These are phyloP conservation scores for Myrmophylax atrothorax DNA, from an alignment of 2,113 vertebrate genomes.

Conservation along the genomic window DNA sequence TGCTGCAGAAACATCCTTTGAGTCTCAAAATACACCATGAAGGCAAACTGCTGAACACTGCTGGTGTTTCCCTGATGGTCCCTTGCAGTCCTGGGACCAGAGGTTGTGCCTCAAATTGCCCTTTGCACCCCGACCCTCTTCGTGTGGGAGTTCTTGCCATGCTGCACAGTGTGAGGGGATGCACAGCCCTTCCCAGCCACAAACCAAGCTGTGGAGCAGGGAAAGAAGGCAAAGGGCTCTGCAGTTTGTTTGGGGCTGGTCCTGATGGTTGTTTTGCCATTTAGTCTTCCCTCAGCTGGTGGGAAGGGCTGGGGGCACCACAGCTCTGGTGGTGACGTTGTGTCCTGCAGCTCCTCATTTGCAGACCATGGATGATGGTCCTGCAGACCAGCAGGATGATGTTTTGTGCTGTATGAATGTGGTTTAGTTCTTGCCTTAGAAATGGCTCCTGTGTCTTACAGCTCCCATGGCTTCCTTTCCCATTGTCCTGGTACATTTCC, in stretches of 20 bases:
- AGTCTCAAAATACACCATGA: accelerated
- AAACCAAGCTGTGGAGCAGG: not conserved
- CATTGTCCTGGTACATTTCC: not conserved
- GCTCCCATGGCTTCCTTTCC: not conserved
- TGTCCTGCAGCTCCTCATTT: not conserved
- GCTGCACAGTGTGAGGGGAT: not conserved
- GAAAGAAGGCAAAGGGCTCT: accelerated
- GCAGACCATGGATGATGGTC: not conserved
- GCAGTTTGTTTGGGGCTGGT: not conserved
- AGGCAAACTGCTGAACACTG: accelerated
- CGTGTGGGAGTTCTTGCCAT: not conserved
- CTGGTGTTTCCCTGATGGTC: not conserved
- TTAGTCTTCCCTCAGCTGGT: not conserved
- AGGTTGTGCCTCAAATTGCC: not conserved
- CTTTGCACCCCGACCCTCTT: not conserved
- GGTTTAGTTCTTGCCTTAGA: not conserved
- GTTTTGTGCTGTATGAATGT: accelerated
- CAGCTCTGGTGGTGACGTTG: not conserved
- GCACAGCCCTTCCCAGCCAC: not conserved
- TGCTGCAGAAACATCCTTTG: not conserved
- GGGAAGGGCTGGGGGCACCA: not conserved
- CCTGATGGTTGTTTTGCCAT: not conserved
- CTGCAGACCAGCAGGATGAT: no score
- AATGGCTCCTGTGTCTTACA: not conserved
- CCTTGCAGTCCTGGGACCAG: not conserved